Evolutionary conservation across 1,140 invertebrate genomes (phyloP).

Genomic region (Lepidurus couesii): DNA sequence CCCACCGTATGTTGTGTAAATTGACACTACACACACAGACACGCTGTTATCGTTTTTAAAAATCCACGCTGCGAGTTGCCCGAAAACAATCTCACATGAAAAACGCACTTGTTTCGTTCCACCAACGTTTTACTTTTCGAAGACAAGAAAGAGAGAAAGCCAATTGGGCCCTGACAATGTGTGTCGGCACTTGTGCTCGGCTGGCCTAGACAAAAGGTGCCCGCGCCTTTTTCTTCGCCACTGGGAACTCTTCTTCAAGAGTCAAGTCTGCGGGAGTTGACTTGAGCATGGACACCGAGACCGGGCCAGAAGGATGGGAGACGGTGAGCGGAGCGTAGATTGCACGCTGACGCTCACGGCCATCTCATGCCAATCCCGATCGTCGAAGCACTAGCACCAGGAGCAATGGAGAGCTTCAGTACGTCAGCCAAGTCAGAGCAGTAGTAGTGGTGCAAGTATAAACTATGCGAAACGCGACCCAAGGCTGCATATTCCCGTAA

Average conservation of each 20-base stretch:
- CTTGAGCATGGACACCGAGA: background rate
- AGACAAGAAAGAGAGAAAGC: background rate
- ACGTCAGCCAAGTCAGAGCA: background rate
- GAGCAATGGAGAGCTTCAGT: background rate
- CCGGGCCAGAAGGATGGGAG: conserved; percentile 2
- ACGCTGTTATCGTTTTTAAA: background rate
- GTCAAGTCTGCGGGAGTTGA: conserved; percentile 5
- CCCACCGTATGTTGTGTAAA: background rate
- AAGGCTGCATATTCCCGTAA: background rate
- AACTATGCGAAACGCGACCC: background rate
- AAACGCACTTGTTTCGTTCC: background rate
- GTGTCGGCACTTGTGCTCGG: conserved; percentile 15
- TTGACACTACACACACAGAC: background rate
- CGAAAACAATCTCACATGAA: background rate
- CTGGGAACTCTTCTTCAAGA: background rate
- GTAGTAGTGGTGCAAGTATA: background rate
- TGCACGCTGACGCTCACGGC: conserved; percentile 11
- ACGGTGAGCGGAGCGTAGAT: conserved; percentile 1
- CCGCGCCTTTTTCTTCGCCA: conserved; percentile 17
- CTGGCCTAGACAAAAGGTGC: conserved; percentile 4
- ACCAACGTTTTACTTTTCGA: background rate
- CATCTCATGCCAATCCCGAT: conserved; percentile 12
- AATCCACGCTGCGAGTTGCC: background rate
- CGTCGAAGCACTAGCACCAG: conserved; percentile 1
- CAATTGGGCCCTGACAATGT: background rate